Conservation (phyloP, 2,113 vertebrate species). For the Macquaria ambigua region DNA sequence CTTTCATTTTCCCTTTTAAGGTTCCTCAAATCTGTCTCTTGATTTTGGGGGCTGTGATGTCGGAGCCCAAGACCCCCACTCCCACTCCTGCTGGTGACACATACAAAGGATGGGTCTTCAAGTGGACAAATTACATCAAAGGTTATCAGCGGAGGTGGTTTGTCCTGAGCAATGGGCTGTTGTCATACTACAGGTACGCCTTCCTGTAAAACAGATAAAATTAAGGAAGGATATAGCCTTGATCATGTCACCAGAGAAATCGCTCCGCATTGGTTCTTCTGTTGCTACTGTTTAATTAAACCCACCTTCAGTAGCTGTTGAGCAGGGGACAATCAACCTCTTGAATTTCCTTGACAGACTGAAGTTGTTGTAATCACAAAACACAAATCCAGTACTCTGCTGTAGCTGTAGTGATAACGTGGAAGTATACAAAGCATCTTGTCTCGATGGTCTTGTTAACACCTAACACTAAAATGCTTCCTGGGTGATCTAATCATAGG, state of each 20-base stretch:
- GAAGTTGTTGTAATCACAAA: not conserved
- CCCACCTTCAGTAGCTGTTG: not conserved
- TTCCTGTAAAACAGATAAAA: not conserved
- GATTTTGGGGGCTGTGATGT: constrained; percentile 82
- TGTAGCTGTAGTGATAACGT: not conserved
- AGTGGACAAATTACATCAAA: constrained; percentile 97
- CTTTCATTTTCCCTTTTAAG: constrained; percentile 9
- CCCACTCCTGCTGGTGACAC: constrained; percentile 84
- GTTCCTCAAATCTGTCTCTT: constrained; percentile 48
- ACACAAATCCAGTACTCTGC: too few relatives aligned
- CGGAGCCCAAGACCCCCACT: constrained; percentile 84
- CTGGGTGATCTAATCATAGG: not conserved
- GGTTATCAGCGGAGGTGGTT: constrained; percentile 95
- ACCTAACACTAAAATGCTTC: not conserved
- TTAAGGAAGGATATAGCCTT: not conserved
- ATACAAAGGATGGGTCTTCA: constrained; percentile 93
- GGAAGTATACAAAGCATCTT: not conserved
- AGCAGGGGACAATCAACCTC: not conserved
- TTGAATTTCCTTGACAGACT: not conserved
- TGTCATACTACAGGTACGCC: constrained; percentile 91
- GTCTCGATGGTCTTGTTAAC: not conserved
- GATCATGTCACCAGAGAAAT: constrained; percentile 1
- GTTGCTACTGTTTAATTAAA: not conserved
- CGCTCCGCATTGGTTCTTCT: not conserved
- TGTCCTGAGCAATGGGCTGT: constrained; percentile 93